Evolutionary conservation across 2,888 invertebrate genomes (phyloP).

Genomic region (Timema podura): DNA sequence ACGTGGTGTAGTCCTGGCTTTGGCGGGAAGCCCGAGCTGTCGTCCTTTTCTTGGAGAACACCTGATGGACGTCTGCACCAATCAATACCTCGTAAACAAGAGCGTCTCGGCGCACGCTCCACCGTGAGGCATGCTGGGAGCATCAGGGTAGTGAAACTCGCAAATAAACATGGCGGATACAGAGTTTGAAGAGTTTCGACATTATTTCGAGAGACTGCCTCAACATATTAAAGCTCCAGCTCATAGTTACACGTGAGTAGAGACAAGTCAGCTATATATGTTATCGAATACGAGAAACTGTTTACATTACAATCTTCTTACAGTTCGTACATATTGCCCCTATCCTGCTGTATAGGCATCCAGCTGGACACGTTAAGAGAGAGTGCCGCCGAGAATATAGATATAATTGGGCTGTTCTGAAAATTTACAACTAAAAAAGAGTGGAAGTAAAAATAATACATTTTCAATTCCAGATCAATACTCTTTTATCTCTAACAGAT

Average conservation of each 20-base stretch:
- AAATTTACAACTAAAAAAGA: too few species aligned
- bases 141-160: conserved; percentile 9
- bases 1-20: too few species aligned
- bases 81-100: conserved; percentile 16
- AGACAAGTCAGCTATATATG: too few species aligned
- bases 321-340: too few species aligned
- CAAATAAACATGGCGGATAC: conserved; percentile 72
- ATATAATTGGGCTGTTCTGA: too few species aligned
- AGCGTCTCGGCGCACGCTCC: background rate
- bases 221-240: conserved; percentile 74
- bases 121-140: background rate
- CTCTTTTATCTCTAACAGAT: too few species aligned
- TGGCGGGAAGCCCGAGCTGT: too few species aligned
- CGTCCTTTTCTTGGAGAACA: too few species aligned
- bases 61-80: background rate
- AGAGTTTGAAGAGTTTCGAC: conserved; percentile 90
- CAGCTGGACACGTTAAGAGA: background rate
- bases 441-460: too few species aligned
- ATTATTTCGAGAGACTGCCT: conserved; percentile 76
- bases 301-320: background rate
- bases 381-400: too few species aligned
- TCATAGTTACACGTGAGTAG: conserved; percentile 88
- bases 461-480: too few species aligned
- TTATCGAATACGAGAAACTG: background rate
- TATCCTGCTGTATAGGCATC: background rate